Base-by-base conservation (phyloP, 2,113 vertebrate species). In the Atrichornis clamosus region DNA sequence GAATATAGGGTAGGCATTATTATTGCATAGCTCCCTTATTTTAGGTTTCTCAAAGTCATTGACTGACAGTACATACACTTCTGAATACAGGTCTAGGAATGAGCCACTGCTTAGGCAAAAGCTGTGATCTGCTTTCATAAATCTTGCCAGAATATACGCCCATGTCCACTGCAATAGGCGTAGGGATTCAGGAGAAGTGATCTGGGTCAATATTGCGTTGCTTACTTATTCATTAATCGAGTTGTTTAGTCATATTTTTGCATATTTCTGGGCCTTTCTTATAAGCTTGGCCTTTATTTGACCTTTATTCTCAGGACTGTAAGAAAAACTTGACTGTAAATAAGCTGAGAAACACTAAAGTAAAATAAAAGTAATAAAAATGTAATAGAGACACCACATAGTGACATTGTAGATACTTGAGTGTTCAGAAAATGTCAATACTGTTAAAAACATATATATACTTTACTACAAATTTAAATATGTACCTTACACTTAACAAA, bases 21-120 rank as follows among this genome's bases (percentile, higher is more conserved):
- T 93, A 87, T 93, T 92, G 72, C 44, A 33, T 46, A 94, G n/a
- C 9, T 94, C 15, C 27, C 21, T 89, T 95, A 92, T 83, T 95
- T 86, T 75, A 59, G 33, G 53, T 93, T 96, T 92, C 69, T 90
- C 30, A 81, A 76, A 78, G 50, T 65, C 37, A 70, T 91, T 95
- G 93, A 78, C 84, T 86, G 85, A 94, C 73, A 92, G 58, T 68
- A 90, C 15, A 72, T 83, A 62, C n/a, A 87, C 17, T 91, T 85
- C 44, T 68, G 37, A 97, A 84, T 62, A 50, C 26, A 84, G 22
- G 76, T 85, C 74, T 84, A 69, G 35, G 77, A 97, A 97, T 69
- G 11, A 93, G 74, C 69, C n/a, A 69, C 37, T 78, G 5, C 30
- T 78, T 78, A 92, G 27, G 37, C 69, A 11, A 49, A 93, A 95